Percentiles rank a stretch among this genome's conserved stretches.
phyloP scores from a whole-genome alignment of 2,113 vertebrate genomes.

The Plecotus auritus region DNA sequence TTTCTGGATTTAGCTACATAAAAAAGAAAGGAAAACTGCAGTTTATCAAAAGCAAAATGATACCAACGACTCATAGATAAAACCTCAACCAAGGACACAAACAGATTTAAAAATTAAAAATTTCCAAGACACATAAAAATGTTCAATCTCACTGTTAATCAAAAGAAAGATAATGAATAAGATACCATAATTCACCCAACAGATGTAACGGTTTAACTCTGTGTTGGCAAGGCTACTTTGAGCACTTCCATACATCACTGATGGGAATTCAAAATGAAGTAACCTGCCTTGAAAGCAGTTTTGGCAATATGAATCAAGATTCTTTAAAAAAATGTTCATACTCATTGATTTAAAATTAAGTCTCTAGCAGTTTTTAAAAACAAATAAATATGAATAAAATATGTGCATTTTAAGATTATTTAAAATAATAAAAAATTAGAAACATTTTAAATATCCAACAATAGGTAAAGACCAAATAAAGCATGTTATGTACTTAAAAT shows the following conservation, averaged over 20 bases:
- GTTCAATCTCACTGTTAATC: background rate
- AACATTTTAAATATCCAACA: slow-evolving; percentile 21
- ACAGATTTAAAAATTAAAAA: slow-evolving; percentile 23
- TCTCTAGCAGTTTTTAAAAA: background rate
- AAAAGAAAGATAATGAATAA: slow-evolving; percentile 37
- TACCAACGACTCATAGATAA: background rate
- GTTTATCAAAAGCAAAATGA: slow-evolving; percentile 33
- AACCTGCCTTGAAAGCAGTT: background rate
- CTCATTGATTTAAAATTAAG: background rate
- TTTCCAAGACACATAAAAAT: slow-evolving; percentile 1
- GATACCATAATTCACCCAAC: background rate
- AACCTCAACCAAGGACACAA: background rate
- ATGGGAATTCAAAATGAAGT: background rate
- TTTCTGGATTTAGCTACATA: slow-evolving; percentile 17
- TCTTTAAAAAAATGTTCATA: background rate
- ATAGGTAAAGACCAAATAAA: slow-evolving; percentile 10
- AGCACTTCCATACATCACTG: slow-evolving; percentile 1
- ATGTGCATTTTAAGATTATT: background rate
- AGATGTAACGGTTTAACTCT: background rate
- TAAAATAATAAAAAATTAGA: background rate
- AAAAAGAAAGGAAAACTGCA: background rate
- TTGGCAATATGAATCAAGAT: slow-evolving; percentile 4
- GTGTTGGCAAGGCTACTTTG: background rate
- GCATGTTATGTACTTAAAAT: background rate
- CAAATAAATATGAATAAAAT: background rate